Conservation (phyloP, 2,888 invertebrate species). For the Atrina japonica region DNA sequence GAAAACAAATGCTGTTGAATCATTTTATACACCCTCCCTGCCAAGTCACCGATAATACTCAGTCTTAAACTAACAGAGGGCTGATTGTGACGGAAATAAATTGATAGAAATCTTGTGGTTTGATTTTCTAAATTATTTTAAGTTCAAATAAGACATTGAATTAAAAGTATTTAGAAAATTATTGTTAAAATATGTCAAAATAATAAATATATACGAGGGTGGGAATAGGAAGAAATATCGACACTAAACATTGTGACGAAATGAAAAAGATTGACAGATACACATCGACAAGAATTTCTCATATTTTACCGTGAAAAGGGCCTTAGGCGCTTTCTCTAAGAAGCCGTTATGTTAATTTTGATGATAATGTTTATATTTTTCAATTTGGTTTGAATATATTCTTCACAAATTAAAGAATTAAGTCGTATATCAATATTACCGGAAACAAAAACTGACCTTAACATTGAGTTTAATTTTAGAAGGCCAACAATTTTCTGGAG, state of each 20-base stretch:
- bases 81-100: too few species aligned
- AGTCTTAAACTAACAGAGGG: too few species aligned
- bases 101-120: too few species aligned
- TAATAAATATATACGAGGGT: not conserved
- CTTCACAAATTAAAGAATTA: not conserved
- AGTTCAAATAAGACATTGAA: too few species aligned
- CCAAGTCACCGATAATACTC: not conserved
- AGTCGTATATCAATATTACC: not conserved
- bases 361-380: too few species aligned
- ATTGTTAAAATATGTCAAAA: not conserved
- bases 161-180: too few species aligned
- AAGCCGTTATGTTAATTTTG: too few species aligned
- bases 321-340: not conserved
- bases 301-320: not conserved
- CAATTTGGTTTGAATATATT: too few species aligned
- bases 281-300: not conserved
- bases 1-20: constrained; percentile 37
- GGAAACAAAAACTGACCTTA: constrained; percentile 41
- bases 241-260: constrained; percentile 36
- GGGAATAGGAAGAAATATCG: not conserved
- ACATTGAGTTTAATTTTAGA: constrained; percentile 41
- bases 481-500: constrained; percentile 60
- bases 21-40: not conserved
- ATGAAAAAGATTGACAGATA: constrained; percentile 56
- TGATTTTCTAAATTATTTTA: too few species aligned